These are phyloP conservation scores for Zoanthus gigantus DNA, from an alignment of 92 coral and sea anemone species.

Conservation along the genomic window DNA sequence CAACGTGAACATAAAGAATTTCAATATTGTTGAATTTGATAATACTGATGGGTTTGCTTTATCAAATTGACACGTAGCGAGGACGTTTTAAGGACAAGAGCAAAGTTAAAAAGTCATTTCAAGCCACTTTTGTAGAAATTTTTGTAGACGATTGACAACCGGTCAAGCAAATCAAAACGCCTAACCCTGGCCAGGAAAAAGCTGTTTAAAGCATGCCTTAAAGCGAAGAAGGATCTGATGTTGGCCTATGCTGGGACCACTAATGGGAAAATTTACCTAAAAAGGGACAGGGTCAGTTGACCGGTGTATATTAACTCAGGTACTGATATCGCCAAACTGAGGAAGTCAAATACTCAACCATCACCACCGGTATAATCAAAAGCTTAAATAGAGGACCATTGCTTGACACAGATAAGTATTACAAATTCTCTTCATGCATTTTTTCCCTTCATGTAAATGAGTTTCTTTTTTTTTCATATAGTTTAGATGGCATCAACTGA, in stretches of 20 bases:
- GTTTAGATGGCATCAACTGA: conserved; percentile 22
- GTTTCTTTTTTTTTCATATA: neutral
- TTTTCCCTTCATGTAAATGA: too few species aligned
- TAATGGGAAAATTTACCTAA: conserved; percentile 5
- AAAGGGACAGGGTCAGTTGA: conserved; percentile 6
- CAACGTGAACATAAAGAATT: too few species aligned
- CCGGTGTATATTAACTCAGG: conserved; percentile 16
- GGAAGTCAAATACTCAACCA: conserved; percentile 1
- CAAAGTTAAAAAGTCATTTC: too few species aligned
- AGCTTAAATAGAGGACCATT: neutral
- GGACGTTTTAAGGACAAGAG: too few species aligned
- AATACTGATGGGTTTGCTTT: too few species aligned
- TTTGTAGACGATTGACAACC: too few species aligned
- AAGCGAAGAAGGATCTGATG: conserved; percentile 9
- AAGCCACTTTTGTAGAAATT: too few species aligned
- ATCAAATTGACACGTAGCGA: too few species aligned
- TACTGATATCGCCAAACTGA: conserved; percentile 11
- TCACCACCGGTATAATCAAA: neutral
- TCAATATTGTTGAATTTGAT: too few species aligned
- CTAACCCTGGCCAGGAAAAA: neutral
- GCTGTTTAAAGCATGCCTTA: conserved; percentile 9
- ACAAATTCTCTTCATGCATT: neutral
- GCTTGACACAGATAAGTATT: neutral
- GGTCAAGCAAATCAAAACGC: neutral
- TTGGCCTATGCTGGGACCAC: conserved; percentile 5